Evolutionary conservation across 2,797 vertebrate species (phyloP), one percentile per base, ranked within the genome.

Genomic region (Rallus crepitans): DNA sequence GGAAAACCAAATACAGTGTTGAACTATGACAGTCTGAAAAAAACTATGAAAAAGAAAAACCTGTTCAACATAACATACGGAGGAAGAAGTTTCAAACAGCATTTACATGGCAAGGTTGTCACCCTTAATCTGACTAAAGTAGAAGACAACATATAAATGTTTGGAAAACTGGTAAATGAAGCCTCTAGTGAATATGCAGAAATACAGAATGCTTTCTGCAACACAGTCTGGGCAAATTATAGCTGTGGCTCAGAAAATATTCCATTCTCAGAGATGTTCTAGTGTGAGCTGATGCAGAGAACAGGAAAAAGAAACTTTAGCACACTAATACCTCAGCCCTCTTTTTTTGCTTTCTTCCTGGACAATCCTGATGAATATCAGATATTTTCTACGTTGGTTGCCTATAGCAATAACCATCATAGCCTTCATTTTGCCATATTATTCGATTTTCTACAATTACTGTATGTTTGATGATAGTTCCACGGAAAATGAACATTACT

Each of bases 21-120:
- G 24, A 81, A 55, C 25, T 45, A 17, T 24, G 37, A 53, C 12
- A 78, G 23, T 16, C 21, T 39, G 16, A 63, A 70, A 73, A 76
- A 65, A 14, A 27, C 1, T 4, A 40, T 2, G 7, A 47, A 59
- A 37, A 65, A 9, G 7, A 65, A 75, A 69, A 63, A 30, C 21
- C 35, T 77, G 7, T 78, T 82, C 18, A 72, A 52, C 5, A 21
- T 25, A 72, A 70, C 0, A 0, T n/a, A 64, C 23, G 23, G 14
- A 27, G 19, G 15, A 86, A 65, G 16, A 42, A 15, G 5, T 42
- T 93, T 81, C 23, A 57, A 87, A 60, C 17, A 59, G 40, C 5
- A n/a, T 66, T 52, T 47, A 56, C 24, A 27, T 0, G 1, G 37
- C 39, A 77, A 59, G 15, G 19, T 33, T 66, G 37, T 65, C 50